phyloP scores from a whole-genome alignment of 2,888 invertebrate species.

The Platynereis dumerilii region DNA sequence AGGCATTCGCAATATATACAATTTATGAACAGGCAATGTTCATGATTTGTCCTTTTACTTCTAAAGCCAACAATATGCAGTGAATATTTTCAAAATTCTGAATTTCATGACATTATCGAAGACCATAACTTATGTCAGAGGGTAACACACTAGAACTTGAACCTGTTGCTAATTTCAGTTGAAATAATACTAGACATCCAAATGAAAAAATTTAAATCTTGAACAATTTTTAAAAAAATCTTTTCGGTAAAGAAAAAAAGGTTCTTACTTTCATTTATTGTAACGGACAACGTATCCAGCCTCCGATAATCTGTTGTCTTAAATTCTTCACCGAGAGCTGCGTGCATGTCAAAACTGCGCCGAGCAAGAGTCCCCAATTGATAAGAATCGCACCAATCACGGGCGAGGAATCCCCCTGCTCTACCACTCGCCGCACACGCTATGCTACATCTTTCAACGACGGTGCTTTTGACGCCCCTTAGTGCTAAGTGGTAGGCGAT shows the following conservation, averaged over 20 bases:
- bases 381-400: slow-evolving; percentile 34
- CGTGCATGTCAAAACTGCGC: slow-evolving; percentile 38
- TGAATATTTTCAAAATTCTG: no score
- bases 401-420: slow-evolving; percentile 38
- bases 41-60: no score
- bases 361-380: slow-evolving; percentile 29
- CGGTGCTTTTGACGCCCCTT: slow-evolving; percentile 70
- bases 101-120: no score
- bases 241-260: neutral
- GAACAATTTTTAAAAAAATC: no score
- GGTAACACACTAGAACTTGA: no score
- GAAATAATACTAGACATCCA: no score
- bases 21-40: no score
- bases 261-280: slow-evolving; percentile 21
- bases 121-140: no score
- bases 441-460: slow-evolving; percentile 33
- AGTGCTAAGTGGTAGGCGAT: slow-evolving; percentile 85
- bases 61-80: no score
- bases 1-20: no score
- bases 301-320: slow-evolving; percentile 27
- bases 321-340: slow-evolving; percentile 28
- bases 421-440: slow-evolving; percentile 43
- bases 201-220: no score
- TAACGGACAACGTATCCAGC: slow-evolving; percentile 29
- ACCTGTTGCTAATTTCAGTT: no score